Evolutionary conservation across 2,888 invertebrate species (phyloP), one percentile per base, ranked within the genome.

Genomic region (Tipula helvola): DNA sequence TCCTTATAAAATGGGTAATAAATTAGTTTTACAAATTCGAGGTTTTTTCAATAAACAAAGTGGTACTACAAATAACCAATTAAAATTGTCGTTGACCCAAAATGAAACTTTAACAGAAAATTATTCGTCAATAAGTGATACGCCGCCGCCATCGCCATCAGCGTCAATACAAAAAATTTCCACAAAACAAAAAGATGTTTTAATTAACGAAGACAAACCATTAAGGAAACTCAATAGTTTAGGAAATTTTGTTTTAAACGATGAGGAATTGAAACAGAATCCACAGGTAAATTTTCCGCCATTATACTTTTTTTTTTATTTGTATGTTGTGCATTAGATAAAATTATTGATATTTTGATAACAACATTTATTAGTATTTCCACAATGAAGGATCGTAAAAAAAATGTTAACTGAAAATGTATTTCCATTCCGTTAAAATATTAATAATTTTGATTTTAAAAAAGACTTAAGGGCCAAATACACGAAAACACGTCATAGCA

Each of bases 1-100:
- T 7, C 18, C 28, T 39, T 39, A 57, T 28, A 86, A n/a, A n/a
- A 86, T 86, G 86, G 86, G 86, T 16, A 86, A 86, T 86, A 86
- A 86, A 36, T 36, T 86, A 86, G 39, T 52, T 16, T 16, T n/a
- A n/a, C 52, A 57, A 57, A n/a, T 57, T 52, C 16, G 86, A 39
- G 16, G 39, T 39, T 28, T 52, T 7, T 86, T 86, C 36, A 52
- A 86, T 86, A 86, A 42, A 44, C 36, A 47, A 36, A 47, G 44
- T 47, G 86, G 28, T 18, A 86, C 13, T 86, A 86, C n/a, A 7
- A 84, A 84, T 16, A 84, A 84, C 39, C 84, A 84, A 84, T 39
- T 84, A 39, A 84, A 84, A 84, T 41, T 84, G 16, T 13, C 84
- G n/a, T 10, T 84, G 41, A 84, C 84, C 41, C 39, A 84, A 84